phyloP scores from a whole-genome alignment of 2,113 vertebrate species.

The Sminthopsis crassicaudata region DNA sequence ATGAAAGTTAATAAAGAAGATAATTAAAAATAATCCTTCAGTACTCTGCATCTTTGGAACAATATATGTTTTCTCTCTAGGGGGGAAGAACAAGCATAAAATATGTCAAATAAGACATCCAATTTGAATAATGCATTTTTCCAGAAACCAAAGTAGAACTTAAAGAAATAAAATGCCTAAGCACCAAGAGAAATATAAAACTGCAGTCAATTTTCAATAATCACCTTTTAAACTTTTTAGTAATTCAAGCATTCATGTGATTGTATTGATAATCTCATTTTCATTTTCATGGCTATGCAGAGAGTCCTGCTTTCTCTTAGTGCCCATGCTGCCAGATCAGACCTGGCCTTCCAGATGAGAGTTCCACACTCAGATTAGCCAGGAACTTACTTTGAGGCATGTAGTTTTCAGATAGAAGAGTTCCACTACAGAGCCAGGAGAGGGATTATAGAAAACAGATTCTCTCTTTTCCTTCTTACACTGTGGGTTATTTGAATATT shows the following conservation, averaged over 20 bases:
- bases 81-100: neutral
- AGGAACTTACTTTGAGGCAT: neutral
- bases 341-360: neutral
- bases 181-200: slow-evolving; percentile 44
- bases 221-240: neutral
- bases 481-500: neutral
- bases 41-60: neutral
- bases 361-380: neutral
- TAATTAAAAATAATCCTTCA: slow-evolving; percentile 1
- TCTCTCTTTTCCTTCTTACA: neutral
- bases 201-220: neutral
- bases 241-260: neutral
- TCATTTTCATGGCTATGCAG: neutral
- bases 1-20: neutral
- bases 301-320: neutral
- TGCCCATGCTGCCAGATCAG: neutral
- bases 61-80: neutral
- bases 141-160: slow-evolving; percentile 37
- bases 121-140: slow-evolving; percentile 46
- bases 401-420: neutral
- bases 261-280: neutral
- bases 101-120: neutral
- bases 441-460: neutral
- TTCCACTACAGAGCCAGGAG: neutral
- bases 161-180: slow-evolving; percentile 43